These are phyloP conservation scores for Griposia aprilina DNA, from an alignment of 2,888 invertebrate species.

Conservation along the genomic window DNA sequence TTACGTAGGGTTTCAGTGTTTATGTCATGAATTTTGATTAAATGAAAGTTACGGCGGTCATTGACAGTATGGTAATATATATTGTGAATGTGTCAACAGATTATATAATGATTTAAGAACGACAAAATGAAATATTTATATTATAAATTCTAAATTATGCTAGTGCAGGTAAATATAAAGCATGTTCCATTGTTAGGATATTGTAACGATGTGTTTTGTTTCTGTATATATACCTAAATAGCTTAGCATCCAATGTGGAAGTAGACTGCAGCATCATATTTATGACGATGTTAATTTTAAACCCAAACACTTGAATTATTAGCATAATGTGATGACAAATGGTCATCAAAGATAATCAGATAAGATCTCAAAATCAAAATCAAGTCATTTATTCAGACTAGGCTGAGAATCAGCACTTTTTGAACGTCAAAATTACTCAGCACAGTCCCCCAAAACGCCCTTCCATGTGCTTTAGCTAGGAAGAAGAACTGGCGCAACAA, in stretches of 20 bases:
- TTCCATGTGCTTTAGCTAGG: too few relatives aligned
- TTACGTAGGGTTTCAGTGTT: conserved; percentile 35
- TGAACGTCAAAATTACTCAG: too few relatives aligned
- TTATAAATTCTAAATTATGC: neutral
- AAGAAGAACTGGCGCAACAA: too few relatives aligned
- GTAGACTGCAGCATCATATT: neutral
- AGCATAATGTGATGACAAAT: neutral
- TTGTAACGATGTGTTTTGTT: neutral
- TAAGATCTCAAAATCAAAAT: neutral
- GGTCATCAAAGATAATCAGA: neutral
- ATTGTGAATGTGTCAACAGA: conserved; percentile 1
- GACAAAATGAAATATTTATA: neutral
- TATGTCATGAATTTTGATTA: conserved; percentile 38
- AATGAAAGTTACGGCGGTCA: conserved; percentile 32
- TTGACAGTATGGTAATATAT: conserved; percentile 8
- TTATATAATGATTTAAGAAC: conserved; percentile 27
- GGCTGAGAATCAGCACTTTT: too few relatives aligned
- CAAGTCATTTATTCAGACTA: too few relatives aligned
- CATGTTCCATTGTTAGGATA: conserved; percentile 2
- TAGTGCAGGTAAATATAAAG: neutral
- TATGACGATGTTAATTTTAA: neutral
- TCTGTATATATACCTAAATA: neutral
- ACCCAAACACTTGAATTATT: neutral
- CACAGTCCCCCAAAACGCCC: too few relatives aligned
- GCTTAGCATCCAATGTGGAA: neutral